Conservation (phyloP, 2,888 invertebrate species). For the Nomada flava region DNA sequence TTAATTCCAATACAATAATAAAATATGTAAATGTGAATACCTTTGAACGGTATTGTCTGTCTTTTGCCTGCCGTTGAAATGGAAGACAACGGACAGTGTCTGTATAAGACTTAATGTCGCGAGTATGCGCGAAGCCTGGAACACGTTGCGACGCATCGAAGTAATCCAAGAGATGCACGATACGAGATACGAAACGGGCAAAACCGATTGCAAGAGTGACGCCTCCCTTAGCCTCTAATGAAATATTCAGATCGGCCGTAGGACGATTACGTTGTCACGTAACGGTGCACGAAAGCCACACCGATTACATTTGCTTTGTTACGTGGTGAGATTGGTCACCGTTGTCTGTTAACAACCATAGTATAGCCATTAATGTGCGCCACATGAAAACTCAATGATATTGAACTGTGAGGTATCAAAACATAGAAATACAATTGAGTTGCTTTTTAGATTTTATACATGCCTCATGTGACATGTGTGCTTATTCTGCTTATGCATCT, state of each 20-base stretch:
- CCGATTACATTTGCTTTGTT: slow-evolving; percentile 76
- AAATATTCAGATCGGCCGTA: slow-evolving; percentile 72
- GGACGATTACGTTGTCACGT: slow-evolving; percentile 71
- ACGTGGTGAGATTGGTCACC: slow-evolving; percentile 40
- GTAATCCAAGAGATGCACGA: slow-evolving; percentile 76
- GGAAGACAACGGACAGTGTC: no score
- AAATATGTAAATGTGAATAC: no score
- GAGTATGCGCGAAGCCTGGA: not conserved
- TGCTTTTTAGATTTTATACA: no score
- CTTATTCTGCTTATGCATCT: not conserved
- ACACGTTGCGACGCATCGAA: slow-evolving; percentile 8
- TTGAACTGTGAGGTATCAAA: not conserved
- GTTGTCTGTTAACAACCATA: slow-evolving; percentile 35
- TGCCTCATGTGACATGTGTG: not conserved
- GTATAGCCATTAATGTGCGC: slow-evolving; percentile 5
- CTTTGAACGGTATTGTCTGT: no score
- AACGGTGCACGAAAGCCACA: slow-evolving; percentile 55
- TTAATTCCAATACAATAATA: no score
- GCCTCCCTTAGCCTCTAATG: slow-evolving; percentile 51
- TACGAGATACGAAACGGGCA: slow-evolving; percentile 71
- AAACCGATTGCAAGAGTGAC: slow-evolving; percentile 69
- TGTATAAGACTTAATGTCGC: not conserved
- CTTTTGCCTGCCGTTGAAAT: no score
- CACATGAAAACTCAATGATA: not conserved
- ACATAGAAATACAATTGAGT: not conserved